Percentiles rank a stretch among this genome's conserved stretches.
These are phyloP conservation scores for Platorchestia sp. DNA, from an alignment of 1,140 invertebrate genomes.

Conservation along the genomic window DNA sequence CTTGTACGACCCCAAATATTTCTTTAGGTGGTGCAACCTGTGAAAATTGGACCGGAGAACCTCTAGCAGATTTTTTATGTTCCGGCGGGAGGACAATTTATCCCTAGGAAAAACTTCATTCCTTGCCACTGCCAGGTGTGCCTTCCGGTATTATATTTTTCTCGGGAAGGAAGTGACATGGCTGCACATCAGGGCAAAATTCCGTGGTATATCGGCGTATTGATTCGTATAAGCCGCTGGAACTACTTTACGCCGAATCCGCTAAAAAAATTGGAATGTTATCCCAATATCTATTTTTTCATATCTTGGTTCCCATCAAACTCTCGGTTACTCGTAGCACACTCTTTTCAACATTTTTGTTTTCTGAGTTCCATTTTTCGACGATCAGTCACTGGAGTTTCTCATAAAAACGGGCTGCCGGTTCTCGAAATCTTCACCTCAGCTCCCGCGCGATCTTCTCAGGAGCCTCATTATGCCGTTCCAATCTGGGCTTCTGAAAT, in stretches of 20 bases:
- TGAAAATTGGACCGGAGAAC: constrained; percentile 12
- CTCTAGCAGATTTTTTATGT: not conserved
- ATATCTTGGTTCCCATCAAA: not conserved
- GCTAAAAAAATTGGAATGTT: not conserved
- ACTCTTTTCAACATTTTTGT: not conserved
- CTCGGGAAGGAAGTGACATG: not conserved
- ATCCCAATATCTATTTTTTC: not conserved
- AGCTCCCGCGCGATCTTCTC: not conserved
- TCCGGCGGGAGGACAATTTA: not conserved
- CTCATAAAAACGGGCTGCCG: not conserved
- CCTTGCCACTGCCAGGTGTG: not conserved
- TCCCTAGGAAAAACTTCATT: not conserved
- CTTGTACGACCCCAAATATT: constrained; percentile 32
- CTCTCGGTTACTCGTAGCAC: not conserved
- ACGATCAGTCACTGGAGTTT: not conserved
- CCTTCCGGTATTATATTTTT: not conserved
- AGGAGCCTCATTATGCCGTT: not conserved
- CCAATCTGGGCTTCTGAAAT: not conserved
- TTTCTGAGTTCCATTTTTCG: not conserved
- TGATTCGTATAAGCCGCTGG: not conserved
- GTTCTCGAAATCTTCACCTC: not conserved
- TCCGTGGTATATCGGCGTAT: not conserved
- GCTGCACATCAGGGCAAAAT: not conserved
- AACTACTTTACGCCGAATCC: not conserved
- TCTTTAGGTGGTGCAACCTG: constrained; percentile 7